Base-by-base conservation (phyloP, 1,140 invertebrate genomes). In the Phymorhynchus buccinoides region DNA sequence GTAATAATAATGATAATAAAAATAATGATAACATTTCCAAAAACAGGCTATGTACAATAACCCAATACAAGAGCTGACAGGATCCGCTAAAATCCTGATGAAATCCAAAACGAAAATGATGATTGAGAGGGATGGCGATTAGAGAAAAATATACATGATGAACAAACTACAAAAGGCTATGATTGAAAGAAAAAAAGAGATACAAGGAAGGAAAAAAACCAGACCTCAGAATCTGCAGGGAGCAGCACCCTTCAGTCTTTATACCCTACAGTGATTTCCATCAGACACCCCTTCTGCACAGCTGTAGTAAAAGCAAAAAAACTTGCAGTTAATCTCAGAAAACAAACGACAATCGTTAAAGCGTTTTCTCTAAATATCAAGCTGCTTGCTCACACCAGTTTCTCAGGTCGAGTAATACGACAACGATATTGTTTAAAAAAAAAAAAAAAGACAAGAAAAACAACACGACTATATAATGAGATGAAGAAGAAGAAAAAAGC, bases 21-120 rank as follows among this genome's bases (percentile, higher is more conserved):
- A n/a, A n/a, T n/a, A n/a, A n/a, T n/a, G n/a, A n/a, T n/a, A n/a
- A n/a, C n/a, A 35, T 75, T 16, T 75, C 37, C 41, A 35, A 41
- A 75, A 75, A 75, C 73, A 41, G 52, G 52, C 48, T 62, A 81
- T 81, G 80, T 81, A 81, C 80, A 56, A n/a, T 42, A 78, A 42
- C 39, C 77, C 44, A 78, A 42, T 41, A 78, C 39, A 78, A 78
- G 37, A n/a, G n/a, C 12, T 42, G n/a, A 41, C 39, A 78, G 44
- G 39, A 78, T n/a, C 37, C n/a, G 77, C 39, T 44, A 44, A n/a
- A n/a, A 22, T 62, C 56, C 56, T 62, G 56, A 16, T 62, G n/a
- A 62, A 62, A n/a, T 32, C 68, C 62, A 81, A 66, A 81, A 66
- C 52, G 16, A 62, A 44, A 41, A 78, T 37, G 39, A 44, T 78